Evolutionary conservation across 2,888 invertebrate species (phyloP).

Genomic region (Biston stratarius): DNA sequence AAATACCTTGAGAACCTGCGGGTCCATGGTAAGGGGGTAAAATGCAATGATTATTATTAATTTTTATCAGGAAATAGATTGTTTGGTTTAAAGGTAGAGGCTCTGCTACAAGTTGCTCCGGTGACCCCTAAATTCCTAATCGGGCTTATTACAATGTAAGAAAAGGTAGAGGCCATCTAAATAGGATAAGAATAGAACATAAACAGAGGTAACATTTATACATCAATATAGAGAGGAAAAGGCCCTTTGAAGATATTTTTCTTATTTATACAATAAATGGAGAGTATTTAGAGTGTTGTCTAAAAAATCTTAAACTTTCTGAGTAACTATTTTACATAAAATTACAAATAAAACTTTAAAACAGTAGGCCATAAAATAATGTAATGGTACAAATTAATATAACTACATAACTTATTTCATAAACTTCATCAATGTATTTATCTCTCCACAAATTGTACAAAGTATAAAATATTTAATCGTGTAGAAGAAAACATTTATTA

Average conservation of each 20-base stretch:
- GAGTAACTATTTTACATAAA: no score
- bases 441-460: slow-evolving; percentile 69
- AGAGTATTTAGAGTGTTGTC: slow-evolving; percentile 41
- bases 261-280: slow-evolving; percentile 64
- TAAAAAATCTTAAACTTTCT: neutral
- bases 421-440: neutral
- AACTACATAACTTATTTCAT: no score
- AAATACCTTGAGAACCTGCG: slow-evolving; percentile 88
- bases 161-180: slow-evolving; percentile 68
- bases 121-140: slow-evolving; percentile 74
- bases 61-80: slow-evolving; percentile 77
- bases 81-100: slow-evolving; percentile 57
- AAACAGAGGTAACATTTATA: slow-evolving; percentile 78
- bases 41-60: slow-evolving; percentile 84
- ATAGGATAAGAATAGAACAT: slow-evolving; percentile 67
- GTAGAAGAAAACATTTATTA: slow-evolving; percentile 85
- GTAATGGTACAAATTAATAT: no score
- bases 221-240: slow-evolving; percentile 73
- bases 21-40: slow-evolving; percentile 84
- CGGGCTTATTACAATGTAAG: slow-evolving; percentile 65
- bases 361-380: no score
- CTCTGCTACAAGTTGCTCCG: slow-evolving; percentile 66
- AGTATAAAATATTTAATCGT: slow-evolving; percentile 67
- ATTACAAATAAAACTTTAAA: no score
- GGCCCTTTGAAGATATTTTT: slow-evolving; percentile 58